phyloP scores from a whole-genome alignment of 2,888 invertebrate genomes.

The Tipula helvola region DNA sequence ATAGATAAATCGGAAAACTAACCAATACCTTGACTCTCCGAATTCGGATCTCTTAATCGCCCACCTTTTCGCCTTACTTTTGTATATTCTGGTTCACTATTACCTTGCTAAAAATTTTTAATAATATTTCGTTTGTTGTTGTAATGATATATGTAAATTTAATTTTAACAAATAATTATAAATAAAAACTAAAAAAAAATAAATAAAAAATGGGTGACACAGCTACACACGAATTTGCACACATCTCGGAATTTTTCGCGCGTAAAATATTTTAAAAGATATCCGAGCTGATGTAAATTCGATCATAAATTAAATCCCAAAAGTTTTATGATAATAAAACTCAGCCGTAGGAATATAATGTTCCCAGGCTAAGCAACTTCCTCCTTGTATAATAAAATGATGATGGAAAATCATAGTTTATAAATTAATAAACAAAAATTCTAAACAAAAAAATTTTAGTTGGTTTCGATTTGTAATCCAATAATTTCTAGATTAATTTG shows the following conservation, averaged over 20 bases:
- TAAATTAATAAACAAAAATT: neutral
- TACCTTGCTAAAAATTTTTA: constrained; percentile 40
- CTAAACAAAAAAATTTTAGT: neutral
- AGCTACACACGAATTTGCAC: neutral
- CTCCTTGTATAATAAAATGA: neutral
- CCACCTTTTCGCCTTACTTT: constrained; percentile 74
- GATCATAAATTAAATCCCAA: neutral
- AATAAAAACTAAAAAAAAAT: neutral
- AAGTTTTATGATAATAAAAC: neutral
- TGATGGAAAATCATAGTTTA: neutral
- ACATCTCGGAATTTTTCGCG: neutral
- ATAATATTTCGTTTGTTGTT: neutral
- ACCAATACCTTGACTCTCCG: constrained; percentile 65
- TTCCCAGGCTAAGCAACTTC: neutral
- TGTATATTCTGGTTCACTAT: constrained; percentile 73
- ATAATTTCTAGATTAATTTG: neutral
- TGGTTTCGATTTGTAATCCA: neutral
- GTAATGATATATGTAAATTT: neutral
- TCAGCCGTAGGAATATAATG: neutral
- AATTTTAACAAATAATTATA: constrained; percentile 7
- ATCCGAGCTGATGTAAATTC: neutral
- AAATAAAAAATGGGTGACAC: neutral
- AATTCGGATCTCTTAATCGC: constrained; percentile 64
- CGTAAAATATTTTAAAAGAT: neutral
- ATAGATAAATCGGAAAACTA: constrained; percentile 6